A percentile compares a stretch with the other conserved stretches of the same genome.
Conservation (phyloP, 2,888 invertebrate genomes). For the Patella caerulea region DNA sequence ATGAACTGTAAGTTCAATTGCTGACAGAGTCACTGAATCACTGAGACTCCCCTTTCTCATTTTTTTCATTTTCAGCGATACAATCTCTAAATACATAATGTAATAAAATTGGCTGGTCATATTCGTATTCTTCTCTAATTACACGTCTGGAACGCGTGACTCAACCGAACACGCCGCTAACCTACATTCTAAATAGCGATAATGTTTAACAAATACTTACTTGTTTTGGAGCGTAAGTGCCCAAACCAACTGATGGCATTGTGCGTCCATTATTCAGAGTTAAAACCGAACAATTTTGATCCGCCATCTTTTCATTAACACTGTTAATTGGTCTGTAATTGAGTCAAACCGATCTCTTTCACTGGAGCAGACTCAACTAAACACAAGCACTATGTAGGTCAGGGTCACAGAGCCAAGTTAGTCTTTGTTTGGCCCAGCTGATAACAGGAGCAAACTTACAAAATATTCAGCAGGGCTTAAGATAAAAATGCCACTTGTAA, state of each 20-base stretch:
- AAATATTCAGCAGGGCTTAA: too few species aligned
- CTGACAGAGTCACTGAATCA: too few species aligned
- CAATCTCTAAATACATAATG: too few species aligned
- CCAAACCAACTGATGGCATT: slow-evolving; percentile 57
- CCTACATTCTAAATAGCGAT: background rate
- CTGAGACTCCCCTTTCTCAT: too few species aligned
- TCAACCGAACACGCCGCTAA: too few species aligned
- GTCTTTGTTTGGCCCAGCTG: slow-evolving; percentile 2
- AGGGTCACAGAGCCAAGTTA: background rate
- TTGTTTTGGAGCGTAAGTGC: slow-evolving; percentile 57
- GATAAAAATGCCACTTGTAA: too few species aligned
- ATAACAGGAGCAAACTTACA: background rate
- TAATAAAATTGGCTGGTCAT: too few species aligned
- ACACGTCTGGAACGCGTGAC: too few species aligned
- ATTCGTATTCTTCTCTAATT: too few species aligned
- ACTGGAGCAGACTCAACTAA: background rate
- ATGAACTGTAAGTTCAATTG: too few species aligned
- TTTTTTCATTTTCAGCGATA: too few species aligned
- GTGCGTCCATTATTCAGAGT: slow-evolving; percentile 46
- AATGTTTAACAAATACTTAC: slow-evolving; percentile 36
- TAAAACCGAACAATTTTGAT: slow-evolving; percentile 31
- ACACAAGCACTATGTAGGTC: background rate
- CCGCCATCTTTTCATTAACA: slow-evolving; percentile 9
- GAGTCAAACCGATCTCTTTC: too few species aligned
- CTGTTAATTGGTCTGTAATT: background rate